A percentile compares a stretch with the other conserved stretches of the same genome.
phyloP scores from a whole-genome alignment of 1,140 invertebrate genomes.

The Branchinecta lindahli region DNA sequence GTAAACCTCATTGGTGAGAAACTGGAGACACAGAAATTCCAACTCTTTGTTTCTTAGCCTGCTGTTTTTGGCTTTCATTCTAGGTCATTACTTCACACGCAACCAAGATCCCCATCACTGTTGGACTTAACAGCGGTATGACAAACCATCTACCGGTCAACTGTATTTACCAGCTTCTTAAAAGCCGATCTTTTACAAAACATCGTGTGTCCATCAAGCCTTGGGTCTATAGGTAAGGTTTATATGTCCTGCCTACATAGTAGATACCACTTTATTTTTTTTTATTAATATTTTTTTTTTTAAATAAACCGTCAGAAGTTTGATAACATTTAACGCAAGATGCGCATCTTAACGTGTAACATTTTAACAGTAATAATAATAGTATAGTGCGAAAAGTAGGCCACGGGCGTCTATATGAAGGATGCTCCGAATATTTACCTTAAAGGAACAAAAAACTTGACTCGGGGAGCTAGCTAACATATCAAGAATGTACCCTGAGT shows the following conservation, averaged over 20 bases:
- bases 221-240: constrained; percentile 62
- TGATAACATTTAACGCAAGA: not conserved
- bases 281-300: not conserved
- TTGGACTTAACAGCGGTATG: constrained; percentile 70
- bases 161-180: constrained; percentile 89
- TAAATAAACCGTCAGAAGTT: not conserved
- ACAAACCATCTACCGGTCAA: constrained; percentile 88
- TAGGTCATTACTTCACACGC: constrained; percentile 87
- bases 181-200: constrained; percentile 87
- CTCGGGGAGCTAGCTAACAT: no score
- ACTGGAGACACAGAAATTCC: no score
- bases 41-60: no score
- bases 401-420: no score
- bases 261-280: constrained; percentile 9
- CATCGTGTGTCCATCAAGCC: constrained; percentile 85
- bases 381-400: no score
- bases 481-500: no score
- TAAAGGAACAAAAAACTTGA: no score
- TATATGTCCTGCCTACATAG: not conserved
- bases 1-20: no score
- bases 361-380: no score
- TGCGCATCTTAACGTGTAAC: not conserved
- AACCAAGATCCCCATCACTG: constrained; percentile 85
- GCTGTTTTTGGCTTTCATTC: constrained; percentile 10
- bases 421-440: no score